These are phyloP conservation scores for Metacarcinus magister DNA, from an alignment of 2,888 invertebrate species.

Conservation along the genomic window DNA sequence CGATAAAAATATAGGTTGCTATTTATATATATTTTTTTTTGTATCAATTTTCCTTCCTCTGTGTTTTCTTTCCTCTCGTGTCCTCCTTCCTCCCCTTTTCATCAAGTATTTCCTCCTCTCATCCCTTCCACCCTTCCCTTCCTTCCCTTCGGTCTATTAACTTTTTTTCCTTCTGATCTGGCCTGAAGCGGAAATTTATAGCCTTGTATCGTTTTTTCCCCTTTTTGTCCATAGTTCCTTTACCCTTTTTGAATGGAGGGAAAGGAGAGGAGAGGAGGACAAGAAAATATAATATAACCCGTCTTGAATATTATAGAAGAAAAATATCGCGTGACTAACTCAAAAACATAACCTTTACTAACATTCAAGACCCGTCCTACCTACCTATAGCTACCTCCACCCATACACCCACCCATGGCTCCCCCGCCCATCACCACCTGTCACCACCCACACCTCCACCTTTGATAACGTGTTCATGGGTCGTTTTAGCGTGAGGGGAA, in stretches of 20 bases:
- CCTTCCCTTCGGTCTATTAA: not conserved
- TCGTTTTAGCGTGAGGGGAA: not conserved
- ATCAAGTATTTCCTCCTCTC: not conserved
- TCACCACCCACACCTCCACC: not conserved
- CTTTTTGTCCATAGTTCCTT: not conserved
- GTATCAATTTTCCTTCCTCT: not conserved
- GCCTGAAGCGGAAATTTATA: not conserved
- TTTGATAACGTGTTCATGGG: not conserved
- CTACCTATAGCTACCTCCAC: not conserved
- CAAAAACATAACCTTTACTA: not conserved
- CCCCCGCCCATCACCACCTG: not conserved
- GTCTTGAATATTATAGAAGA: too few relatives aligned
- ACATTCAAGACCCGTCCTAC: not conserved
- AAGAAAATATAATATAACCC: too few relatives aligned
- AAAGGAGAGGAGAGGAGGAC: too few relatives aligned
- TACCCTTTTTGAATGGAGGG: not conserved
- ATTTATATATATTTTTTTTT: not conserved
- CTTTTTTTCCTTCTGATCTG: not conserved
- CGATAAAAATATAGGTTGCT: not conserved
- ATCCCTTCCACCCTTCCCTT: not conserved
- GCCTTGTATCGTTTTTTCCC: not conserved
- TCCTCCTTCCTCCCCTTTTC: not conserved
- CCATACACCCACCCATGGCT: not conserved
- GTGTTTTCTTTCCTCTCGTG: not conserved
- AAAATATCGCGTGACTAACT: not conserved